Percentiles rank a stretch among this genome's conserved stretches.
Evolutionary conservation across 2,113 vertebrate species (phyloP).

Genomic region (Haemorhous mexicanus): DNA sequence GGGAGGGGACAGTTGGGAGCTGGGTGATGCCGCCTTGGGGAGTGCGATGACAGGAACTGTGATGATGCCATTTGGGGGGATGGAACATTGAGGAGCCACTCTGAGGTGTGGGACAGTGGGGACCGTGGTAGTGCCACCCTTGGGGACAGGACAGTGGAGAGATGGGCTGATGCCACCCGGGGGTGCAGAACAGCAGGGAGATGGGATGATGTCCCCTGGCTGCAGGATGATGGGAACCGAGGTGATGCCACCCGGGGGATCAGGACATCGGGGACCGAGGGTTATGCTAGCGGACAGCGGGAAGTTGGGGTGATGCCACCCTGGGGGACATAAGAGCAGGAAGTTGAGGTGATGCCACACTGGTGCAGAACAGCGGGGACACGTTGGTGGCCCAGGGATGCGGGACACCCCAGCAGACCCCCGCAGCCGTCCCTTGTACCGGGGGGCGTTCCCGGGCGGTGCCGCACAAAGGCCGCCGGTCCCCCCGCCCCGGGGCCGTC

Average conservation of each 20-base stretch:
- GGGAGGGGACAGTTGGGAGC: fast-evolving
- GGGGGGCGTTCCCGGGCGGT: neutral
- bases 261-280: neutral
- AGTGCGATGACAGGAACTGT: fast-evolving
- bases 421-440: fast-evolving
- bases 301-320: neutral
- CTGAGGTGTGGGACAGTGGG: neutral
- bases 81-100: neutral
- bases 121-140: neutral
- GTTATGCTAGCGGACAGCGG: neutral
- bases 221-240: neutral
- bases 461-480: conserved; percentile 16
- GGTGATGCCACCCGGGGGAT: neutral
- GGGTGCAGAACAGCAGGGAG: neutral
- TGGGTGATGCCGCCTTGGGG: neutral
- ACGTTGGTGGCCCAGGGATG: fast-evolving
- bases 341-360: fast-evolving
- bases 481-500: neutral
- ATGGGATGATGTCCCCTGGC: neutral
- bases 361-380: neutral
- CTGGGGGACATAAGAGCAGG: fast-evolving
- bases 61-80: neutral
- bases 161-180: neutral
- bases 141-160: neutral
- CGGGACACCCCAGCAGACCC: neutral